These are phyloP conservation scores for Drosophila suboccidentalis DNA, from an alignment of 2,888 invertebrate species.

Conservation along the genomic window DNA sequence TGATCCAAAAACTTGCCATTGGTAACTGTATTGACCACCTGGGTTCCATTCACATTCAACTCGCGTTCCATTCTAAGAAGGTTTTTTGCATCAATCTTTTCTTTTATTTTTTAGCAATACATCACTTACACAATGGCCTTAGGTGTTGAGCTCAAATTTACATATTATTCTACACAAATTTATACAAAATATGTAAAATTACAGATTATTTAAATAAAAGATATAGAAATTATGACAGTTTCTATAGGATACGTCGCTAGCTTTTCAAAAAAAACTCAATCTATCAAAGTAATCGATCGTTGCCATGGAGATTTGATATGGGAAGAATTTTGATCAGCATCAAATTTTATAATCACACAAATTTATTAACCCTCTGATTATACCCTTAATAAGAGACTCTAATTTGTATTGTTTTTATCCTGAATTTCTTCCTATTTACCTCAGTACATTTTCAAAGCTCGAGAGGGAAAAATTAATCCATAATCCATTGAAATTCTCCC, in stretches of 20 bases:
- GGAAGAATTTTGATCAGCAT: too few species aligned
- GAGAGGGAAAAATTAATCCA: background rate
- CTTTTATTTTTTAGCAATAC: background rate
- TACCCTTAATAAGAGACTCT: too few species aligned
- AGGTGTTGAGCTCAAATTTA: background rate
- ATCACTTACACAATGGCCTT: background rate
- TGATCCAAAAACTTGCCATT: background rate
- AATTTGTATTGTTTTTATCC: background rate
- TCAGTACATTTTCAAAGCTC: background rate
- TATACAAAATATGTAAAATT: background rate
- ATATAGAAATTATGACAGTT: background rate
- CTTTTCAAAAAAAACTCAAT: background rate
- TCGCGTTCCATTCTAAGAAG: conserved; percentile 18
- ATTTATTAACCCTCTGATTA: too few species aligned
- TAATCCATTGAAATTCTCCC: background rate
- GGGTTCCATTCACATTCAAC: background rate
- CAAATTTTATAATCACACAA: too few species aligned
- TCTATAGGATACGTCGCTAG: background rate
- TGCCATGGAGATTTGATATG: too few species aligned
- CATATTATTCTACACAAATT: background rate
- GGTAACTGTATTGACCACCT: background rate
- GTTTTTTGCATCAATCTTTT: background rate
- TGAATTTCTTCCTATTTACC: background rate
- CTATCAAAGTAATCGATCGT: background rate
- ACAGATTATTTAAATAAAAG: background rate